phyloP scores from a whole-genome alignment of 2,797 vertebrate genomes.

The Ctenochaetus hawaiiensis region DNA sequence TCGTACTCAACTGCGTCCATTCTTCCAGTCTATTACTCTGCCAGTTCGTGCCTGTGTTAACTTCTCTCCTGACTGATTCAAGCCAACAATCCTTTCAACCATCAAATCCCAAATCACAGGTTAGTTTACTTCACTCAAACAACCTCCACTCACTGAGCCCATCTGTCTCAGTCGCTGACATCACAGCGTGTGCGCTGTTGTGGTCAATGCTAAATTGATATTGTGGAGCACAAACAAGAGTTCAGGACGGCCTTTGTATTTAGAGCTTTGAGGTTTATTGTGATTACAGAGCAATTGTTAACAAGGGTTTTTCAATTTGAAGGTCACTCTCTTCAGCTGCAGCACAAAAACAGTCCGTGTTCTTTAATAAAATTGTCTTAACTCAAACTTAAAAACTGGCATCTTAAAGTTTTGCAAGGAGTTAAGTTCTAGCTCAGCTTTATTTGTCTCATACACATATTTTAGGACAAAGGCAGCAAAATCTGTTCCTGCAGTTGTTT shows the following conservation, averaged over 20 bases:
- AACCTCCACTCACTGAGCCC: slow-evolving; percentile 60
- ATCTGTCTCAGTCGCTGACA: slow-evolving; percentile 72
- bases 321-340: not conserved
- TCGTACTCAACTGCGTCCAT: slow-evolving; percentile 37
- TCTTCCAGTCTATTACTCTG: slow-evolving; percentile 72
- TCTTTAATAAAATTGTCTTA: not conserved
- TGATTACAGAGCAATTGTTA: slow-evolving; percentile 31
- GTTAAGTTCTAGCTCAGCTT: too few species aligned
- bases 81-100: slow-evolving; percentile 75
- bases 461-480: too few species aligned
- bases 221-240: slow-evolving; percentile 55
- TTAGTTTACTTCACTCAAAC: slow-evolving; percentile 77
- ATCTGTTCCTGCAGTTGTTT: too few species aligned
- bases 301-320: slow-evolving; percentile 34
- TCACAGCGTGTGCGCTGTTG: slow-evolving; percentile 34
- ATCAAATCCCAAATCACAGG: slow-evolving; percentile 83
- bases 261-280: slow-evolving; percentile 41
- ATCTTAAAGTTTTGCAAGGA: too few species aligned
- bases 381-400: not conserved
- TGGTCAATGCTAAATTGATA: slow-evolving; percentile 65
- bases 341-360: not conserved
- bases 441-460: too few species aligned
- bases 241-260: slow-evolving; percentile 34
- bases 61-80: slow-evolving; percentile 69
- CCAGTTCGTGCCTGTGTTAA: slow-evolving; percentile 69